A percentile compares a stretch with the other conserved stretches of the same genome.
Evolutionary conservation across 2,797 vertebrate species (phyloP).

Genomic region (Gila robusta): DNA sequence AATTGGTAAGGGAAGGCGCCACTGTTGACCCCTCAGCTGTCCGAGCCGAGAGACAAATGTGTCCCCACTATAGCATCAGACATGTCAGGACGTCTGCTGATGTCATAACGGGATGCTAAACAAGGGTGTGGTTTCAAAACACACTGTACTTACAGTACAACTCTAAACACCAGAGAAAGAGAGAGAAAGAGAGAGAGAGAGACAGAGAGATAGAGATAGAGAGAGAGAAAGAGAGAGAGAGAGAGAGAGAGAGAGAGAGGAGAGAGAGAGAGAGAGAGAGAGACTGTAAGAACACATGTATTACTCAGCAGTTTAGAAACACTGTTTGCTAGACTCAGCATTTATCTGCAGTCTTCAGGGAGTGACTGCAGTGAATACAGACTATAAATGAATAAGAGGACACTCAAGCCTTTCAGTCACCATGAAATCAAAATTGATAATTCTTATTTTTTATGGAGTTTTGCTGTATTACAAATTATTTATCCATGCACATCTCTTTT

Average conservation of each 20-base stretch:
- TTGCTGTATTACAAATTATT: background rate
- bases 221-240: constrained; percentile 5
- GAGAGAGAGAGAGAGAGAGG: no score
- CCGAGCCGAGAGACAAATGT: constrained; percentile 63
- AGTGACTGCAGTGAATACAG: constrained; percentile 25
- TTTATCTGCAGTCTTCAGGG: constrained; percentile 40
- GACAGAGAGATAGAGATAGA: constrained; percentile 14
- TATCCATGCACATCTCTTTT: background rate
- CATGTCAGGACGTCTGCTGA: constrained; percentile 52
- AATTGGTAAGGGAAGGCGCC: constrained; percentile 53
- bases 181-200: background rate
- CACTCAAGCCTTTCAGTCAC: background rate
- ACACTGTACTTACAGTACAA: constrained; percentile 30
- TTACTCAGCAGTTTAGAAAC: constrained; percentile 48
- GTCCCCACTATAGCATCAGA: constrained; percentile 60
- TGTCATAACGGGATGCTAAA: constrained; percentile 33
- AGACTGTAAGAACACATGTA: background rate
- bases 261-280: constrained; percentile 1
- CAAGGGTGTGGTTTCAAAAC: constrained; percentile 10
- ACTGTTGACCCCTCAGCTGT: constrained; percentile 67
- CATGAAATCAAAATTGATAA: background rate
- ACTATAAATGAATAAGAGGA: constrained; percentile 8
- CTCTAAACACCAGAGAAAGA: constrained; percentile 1
- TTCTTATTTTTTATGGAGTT: background rate
- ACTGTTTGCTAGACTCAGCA: constrained; percentile 55